Evolutionary conservation across 2,888 invertebrate genomes (phyloP).

Genomic region (Podotricha telesiphe): DNA sequence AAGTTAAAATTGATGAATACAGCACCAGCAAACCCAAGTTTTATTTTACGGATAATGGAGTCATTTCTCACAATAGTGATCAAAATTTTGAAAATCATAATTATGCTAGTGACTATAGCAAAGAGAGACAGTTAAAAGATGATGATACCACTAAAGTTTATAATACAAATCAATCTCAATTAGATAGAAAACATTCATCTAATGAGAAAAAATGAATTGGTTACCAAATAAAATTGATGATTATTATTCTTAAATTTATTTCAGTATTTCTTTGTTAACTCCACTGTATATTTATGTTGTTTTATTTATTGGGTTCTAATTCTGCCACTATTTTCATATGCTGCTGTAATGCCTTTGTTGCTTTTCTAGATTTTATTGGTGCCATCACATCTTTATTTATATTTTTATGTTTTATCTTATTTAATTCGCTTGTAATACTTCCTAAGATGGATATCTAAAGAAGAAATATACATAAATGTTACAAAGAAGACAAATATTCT

Average conservation of each 20-base stretch:
- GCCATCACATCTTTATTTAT: constrained; percentile 50
- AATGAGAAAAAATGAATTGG: constrained; percentile 25
- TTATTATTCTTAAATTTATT: constrained; percentile 12
- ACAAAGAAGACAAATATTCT: not conserved
- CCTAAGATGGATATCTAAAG: constrained; percentile 79
- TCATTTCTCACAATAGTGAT: constrained; percentile 41
- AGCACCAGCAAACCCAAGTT: constrained; percentile 57
- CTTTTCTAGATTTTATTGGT: constrained; percentile 73
- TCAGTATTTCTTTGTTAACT: constrained; percentile 1
- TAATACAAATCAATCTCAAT: constrained; percentile 36
- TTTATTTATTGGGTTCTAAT: constrained; percentile 45
- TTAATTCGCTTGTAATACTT: constrained; percentile 75
- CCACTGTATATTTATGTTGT: not conserved
- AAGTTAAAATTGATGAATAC: constrained; percentile 53
- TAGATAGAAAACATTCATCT: constrained; percentile 23
- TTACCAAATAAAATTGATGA: constrained; percentile 10
- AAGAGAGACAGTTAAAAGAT: constrained; percentile 47
- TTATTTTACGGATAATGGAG: constrained; percentile 53
- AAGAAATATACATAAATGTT: constrained; percentile 31
- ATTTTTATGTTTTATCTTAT: constrained; percentile 52
- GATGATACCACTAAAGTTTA: constrained; percentile 43
- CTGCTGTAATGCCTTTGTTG: constrained; percentile 74
- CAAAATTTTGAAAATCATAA: constrained; percentile 43
- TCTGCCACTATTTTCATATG: constrained; percentile 79
- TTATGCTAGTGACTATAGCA: constrained; percentile 45